These are phyloP conservation scores for Mobula birostris DNA, from an alignment of 2,113 vertebrate genomes.

Conservation along the genomic window DNA sequence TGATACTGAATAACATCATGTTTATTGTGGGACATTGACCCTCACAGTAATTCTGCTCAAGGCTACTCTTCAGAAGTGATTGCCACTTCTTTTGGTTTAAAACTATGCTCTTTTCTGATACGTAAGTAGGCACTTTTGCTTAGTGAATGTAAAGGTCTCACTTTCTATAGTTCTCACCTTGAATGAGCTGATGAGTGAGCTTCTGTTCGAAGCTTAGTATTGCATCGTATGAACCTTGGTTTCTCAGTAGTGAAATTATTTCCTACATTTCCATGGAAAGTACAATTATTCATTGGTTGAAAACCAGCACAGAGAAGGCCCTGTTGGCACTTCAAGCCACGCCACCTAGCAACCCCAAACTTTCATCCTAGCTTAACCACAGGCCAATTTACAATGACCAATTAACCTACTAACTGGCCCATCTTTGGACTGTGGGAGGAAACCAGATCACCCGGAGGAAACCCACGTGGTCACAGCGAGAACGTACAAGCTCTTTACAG, in stretches of 20 bases:
- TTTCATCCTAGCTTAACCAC: too few species aligned
- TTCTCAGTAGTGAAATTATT: not conserved
- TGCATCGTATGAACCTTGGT: not conserved
- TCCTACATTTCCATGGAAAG: not conserved
- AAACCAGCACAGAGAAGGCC: too few species aligned
- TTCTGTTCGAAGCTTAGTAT: too few species aligned
- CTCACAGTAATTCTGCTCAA: not conserved
- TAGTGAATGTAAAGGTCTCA: not conserved
- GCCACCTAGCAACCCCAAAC: too few species aligned
- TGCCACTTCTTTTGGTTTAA: not conserved
- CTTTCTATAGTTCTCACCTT: not conserved
- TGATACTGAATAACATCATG: not conserved
- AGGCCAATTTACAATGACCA: too few species aligned
- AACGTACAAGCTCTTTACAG: too few species aligned
- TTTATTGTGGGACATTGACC: not conserved
- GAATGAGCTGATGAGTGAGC: not conserved
- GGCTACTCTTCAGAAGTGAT: not conserved
- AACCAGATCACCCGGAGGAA: too few species aligned
- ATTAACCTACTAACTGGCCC: too few species aligned
- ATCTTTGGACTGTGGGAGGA: too few species aligned
- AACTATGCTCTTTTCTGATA: not conserved
- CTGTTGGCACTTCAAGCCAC: too few species aligned
- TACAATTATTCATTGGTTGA: not conserved
- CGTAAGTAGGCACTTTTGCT: not conserved
- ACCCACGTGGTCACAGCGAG: too few species aligned